Base-by-base conservation (phyloP, 2,113 vertebrate genomes). In the Sarotherodon lohbergeri region DNA sequence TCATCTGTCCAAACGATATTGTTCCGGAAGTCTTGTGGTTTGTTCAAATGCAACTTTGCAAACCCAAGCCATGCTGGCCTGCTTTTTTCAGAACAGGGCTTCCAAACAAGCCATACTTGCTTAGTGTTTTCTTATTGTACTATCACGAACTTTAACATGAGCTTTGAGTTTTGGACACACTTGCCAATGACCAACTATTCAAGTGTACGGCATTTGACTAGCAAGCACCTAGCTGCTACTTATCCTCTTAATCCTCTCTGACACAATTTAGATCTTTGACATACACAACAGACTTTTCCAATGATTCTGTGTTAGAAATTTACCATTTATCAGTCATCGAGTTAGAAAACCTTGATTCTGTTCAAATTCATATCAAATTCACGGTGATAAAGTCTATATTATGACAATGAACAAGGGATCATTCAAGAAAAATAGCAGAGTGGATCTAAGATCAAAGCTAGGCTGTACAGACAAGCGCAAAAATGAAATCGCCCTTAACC, bases 341-440 rank as follows among this genome's bases (percentile, higher is more conserved):
- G 41, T 66, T 17, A 78, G 22, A 56, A 48, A 84, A 22, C 9
- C 76, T 80, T 27, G 52, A 27, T 9, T 36, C 9, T 82, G 7
- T 22, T 52, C 10, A 17, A 61, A 83, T 43, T 88, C 5, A 80
- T 14, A 48, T 83, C 50, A 79, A 73, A 36, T 1, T 78, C 32
- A 27, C 13, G 32, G 55, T 36, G 43, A 81, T 56, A 17, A 79
- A 27, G 13, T 73, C 39, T 76, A 48, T 86, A 68, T 82, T 43
- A 86, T 29, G 52, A 89, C 55, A 83, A 82, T 19, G 6, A 90
- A 86, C 19, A 85, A 13, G 19, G 32, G 11, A 52, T 80, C 68
- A 91, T 90, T 90, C 82, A 81, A 81, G 83, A 78, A 92, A 85
- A 81, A 90, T 11, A 85, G 78, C 29, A 17, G 16, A 16, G 55